phyloP scores from a whole-genome alignment of 1,140 invertebrate genomes.

The Temnothorax nylanderi region DNA sequence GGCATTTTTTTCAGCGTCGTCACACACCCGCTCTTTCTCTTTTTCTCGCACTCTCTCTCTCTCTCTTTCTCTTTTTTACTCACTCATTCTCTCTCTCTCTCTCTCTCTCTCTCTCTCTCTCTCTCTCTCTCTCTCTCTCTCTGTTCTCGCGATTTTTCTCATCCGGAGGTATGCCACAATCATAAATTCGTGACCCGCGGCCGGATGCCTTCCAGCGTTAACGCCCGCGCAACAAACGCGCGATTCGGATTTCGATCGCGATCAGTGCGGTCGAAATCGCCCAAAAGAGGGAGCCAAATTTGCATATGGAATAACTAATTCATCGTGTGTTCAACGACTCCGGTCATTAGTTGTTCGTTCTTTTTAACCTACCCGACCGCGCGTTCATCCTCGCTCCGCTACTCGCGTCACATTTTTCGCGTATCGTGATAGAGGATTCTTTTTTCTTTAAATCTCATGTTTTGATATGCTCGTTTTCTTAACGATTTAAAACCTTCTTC shows the following conservation, averaged over 20 bases:
- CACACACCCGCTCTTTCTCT: conserved; percentile 3
- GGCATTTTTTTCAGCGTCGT: conserved; percentile 69
- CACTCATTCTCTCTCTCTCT: not conserved
- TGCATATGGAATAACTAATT: conserved; percentile 65
- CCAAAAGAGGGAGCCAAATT: conserved; percentile 40
- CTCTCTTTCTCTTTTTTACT: not conserved
- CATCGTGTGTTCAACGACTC: conserved; percentile 52
- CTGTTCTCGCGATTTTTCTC: conserved; percentile 45
- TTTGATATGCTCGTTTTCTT: not conserved
- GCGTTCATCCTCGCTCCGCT: not conserved
- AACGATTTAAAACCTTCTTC: not conserved
- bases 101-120: not conserved
- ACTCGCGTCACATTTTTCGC: conserved; percentile 12
- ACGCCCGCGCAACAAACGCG: conserved; percentile 49
- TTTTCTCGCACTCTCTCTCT: no score
- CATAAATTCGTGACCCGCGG: conserved; percentile 64
- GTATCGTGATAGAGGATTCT: not conserved
- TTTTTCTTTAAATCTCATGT: conserved; percentile 13
- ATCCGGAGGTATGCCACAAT: conserved; percentile 49
- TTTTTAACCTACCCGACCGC: conserved; percentile 41
- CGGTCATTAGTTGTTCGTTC: conserved; percentile 56
- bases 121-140: not conserved
- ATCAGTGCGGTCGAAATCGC: conserved; percentile 47
- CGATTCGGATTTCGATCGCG: conserved; percentile 64
- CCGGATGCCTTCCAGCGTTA: conserved; percentile 61